Conservation (phyloP, 2,797 vertebrate genomes). For the Champsocephalus gunnari region DNA sequence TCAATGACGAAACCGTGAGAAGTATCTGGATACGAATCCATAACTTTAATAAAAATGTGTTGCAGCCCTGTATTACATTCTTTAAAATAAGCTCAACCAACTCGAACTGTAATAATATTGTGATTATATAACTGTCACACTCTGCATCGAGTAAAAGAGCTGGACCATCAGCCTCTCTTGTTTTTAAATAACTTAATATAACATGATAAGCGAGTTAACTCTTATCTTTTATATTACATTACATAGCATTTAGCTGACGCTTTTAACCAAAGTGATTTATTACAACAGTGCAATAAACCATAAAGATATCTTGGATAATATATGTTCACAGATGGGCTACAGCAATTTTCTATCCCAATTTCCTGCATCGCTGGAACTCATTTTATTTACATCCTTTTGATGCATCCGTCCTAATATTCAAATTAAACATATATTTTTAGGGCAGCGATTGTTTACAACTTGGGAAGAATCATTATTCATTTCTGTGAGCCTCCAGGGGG, state of each 20-base stretch:
- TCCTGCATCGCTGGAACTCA: background rate
- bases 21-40: background rate
- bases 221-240: too few relatives aligned
- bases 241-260: too few relatives aligned
- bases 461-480: slow-evolving; percentile 44
- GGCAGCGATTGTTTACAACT: slow-evolving; percentile 59
- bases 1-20: too few relatives aligned
- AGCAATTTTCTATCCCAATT: background rate
- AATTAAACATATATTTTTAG: slow-evolving; percentile 27
- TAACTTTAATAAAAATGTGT: background rate
- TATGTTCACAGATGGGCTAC: background rate
- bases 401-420: slow-evolving; percentile 29
- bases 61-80: too few relatives aligned
- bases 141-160: background rate
- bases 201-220: background rate
- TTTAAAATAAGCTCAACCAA: background rate
- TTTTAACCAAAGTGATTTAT: too few relatives aligned
- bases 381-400: slow-evolving; percentile 47
- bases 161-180: background rate
- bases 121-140: background rate
- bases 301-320: too few relatives aligned
- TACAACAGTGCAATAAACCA: too few relatives aligned
- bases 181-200: background rate
- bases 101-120: background rate
- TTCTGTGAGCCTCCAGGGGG: slow-evolving; percentile 21